A percentile compares a stretch with the other conserved stretches of the same genome.
phyloP scores from a whole-genome alignment of 1,140 invertebrate species.

The Cherax destructor region DNA sequence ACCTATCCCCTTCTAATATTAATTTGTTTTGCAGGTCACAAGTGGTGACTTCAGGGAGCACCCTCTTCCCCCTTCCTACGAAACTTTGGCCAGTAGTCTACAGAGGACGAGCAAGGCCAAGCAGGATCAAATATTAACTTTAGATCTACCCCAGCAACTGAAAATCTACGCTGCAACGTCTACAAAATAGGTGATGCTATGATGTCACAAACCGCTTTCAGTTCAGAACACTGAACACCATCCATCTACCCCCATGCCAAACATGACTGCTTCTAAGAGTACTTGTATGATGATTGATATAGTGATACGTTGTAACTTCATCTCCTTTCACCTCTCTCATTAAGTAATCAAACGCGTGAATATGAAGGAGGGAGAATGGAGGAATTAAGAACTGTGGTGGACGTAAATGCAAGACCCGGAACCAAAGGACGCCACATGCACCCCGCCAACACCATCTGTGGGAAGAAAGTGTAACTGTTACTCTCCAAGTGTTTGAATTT shows the following conservation, averaged over 20 bases:
- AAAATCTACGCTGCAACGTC: not conserved
- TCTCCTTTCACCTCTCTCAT: not conserved
- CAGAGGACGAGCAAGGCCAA: not conserved
- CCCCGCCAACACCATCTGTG: not conserved
- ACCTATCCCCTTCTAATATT: not conserved
- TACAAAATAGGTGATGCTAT: not conserved
- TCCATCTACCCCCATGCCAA: not conserved
- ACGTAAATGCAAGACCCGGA: not conserved
- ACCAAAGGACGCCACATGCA: slow-evolving; percentile 5
- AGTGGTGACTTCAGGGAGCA: not conserved
- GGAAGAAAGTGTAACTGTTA: slow-evolving; percentile 5
- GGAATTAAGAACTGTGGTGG: not conserved
- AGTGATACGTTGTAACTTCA: not conserved
- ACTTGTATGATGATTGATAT: not conserved
- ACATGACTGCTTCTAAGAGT: not conserved
- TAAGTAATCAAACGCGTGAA: not conserved
- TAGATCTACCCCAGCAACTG: not conserved
- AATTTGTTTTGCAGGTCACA: not conserved
- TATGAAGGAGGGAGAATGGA: not conserved
- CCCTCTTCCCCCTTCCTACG: not conserved
- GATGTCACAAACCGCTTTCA: too few relatives aligned
- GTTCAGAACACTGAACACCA: too few relatives aligned
- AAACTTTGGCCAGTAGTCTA: not conserved
- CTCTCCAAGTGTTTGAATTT: slow-evolving; percentile 8
- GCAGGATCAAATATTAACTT: not conserved